Conservation (phyloP, 2,113 vertebrate species). For the Sardina pilchardus region DNA sequence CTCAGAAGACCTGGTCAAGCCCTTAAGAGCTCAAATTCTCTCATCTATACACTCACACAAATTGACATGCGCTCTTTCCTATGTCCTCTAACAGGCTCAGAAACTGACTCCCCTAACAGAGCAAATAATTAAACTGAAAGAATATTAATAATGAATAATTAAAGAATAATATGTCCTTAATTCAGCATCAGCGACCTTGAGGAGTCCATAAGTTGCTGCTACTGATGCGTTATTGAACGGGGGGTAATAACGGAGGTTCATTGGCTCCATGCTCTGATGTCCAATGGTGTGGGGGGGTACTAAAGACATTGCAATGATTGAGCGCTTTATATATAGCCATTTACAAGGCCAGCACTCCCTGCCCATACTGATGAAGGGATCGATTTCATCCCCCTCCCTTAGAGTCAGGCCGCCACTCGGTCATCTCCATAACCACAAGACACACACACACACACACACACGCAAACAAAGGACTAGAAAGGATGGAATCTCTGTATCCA, state of each 20-base stretch:
- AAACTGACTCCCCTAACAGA: too few species aligned
- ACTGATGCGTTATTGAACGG: background rate
- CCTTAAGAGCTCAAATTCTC: background rate
- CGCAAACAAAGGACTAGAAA: background rate
- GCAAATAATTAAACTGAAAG: too few species aligned
- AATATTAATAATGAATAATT: too few species aligned
- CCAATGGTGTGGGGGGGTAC: background rate
- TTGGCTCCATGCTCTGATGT: background rate
- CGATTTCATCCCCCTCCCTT: background rate
- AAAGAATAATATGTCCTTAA: background rate
- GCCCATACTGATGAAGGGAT: background rate
- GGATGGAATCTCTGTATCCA: background rate
- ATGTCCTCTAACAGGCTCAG: too few species aligned
- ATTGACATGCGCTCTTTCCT: background rate
- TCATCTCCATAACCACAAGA: background rate
- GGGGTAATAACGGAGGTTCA: background rate
- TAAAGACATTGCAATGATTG: background rate
- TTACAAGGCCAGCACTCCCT: background rate
- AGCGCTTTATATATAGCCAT: slow-evolving; percentile 5
- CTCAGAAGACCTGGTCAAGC: background rate
- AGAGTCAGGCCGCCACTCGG: background rate
- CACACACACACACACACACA: background rate
- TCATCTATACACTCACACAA: background rate
- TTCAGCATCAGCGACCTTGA: background rate
- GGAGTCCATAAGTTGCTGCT: background rate